Percentiles rank a stretch among this genome's conserved stretches.
phyloP scores from a whole-genome alignment of 2,888 invertebrate species.

The Leucozona laternaria region DNA sequence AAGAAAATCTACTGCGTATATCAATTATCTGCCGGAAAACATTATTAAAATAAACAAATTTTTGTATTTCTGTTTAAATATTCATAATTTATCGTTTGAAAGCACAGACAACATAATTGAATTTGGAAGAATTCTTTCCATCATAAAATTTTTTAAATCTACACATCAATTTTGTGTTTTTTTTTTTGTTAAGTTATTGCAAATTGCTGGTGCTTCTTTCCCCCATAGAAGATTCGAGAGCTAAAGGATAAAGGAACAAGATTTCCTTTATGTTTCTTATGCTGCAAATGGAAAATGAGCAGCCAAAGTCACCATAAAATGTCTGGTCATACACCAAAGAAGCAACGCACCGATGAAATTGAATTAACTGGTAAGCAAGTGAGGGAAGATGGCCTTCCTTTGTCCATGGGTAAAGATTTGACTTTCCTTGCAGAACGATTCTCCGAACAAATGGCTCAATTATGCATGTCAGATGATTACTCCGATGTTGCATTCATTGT shows the following conservation, averaged over 20 bases:
- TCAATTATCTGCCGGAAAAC: constrained; percentile 60
- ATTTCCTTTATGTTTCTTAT: constrained; percentile 45
- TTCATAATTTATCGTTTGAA: background rate
- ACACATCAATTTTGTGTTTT: background rate
- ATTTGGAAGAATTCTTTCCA: too few species aligned
- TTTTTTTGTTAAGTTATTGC: background rate
- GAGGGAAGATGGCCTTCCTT: background rate
- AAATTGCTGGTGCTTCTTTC: background rate
- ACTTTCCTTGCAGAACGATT: constrained; percentile 85
- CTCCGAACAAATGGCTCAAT: constrained; percentile 93
- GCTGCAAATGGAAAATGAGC: constrained; percentile 80
- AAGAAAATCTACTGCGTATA: constrained; percentile 69
- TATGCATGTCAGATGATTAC: constrained; percentile 94
- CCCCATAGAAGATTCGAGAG: background rate
- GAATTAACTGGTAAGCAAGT: constrained; percentile 85
- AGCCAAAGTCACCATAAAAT: constrained; percentile 84
- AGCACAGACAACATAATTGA: background rate
- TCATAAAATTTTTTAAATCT: background rate
- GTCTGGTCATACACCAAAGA: constrained; percentile 84
- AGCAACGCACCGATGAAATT: constrained; percentile 86
- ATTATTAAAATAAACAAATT: constrained; percentile 52
- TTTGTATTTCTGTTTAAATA: constrained; percentile 13
- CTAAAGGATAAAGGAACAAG: constrained; percentile 11
- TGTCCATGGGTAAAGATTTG: background rate
- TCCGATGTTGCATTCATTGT: constrained; percentile 95